phyloP scores from a whole-genome alignment of 2,113 vertebrate genomes.

The Triplophysa siluroides region DNA sequence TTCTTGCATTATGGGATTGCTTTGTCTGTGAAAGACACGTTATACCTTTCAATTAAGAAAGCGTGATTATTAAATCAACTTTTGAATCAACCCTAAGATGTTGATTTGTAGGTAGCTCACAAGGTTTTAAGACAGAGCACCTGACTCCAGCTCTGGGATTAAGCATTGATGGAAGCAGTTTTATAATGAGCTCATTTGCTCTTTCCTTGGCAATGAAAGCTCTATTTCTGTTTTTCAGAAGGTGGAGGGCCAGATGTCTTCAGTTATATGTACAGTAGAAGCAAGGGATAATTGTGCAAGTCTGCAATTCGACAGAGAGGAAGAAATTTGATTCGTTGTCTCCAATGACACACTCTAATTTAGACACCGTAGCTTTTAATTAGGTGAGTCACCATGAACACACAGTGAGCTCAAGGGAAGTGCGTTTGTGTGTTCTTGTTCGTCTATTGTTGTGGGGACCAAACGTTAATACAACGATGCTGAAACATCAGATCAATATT shows the following conservation, averaged over 20 bases:
- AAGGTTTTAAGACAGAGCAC: background rate
- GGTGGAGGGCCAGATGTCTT: conserved; percentile 56
- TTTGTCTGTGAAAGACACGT: too few relatives aligned
- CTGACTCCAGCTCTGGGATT: background rate
- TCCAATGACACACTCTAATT: conserved; percentile 58
- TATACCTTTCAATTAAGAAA: too few relatives aligned
- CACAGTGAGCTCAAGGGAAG: conserved; percentile 21
- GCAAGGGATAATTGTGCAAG: conserved; percentile 63
- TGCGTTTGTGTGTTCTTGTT: conserved; percentile 18
- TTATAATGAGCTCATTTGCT: conserved; percentile 1
- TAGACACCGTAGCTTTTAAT: conserved; percentile 63
- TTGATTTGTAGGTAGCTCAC: too few relatives aligned
- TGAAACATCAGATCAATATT: background rate
- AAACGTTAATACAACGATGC: too few relatives aligned
- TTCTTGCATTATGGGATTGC: too few relatives aligned
- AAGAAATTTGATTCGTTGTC: conserved; percentile 40
- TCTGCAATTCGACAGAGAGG: conserved; percentile 54
- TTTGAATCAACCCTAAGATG: too few relatives aligned
- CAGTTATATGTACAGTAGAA: conserved; percentile 66
- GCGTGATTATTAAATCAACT: too few relatives aligned
- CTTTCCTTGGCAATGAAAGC: conserved; percentile 22
- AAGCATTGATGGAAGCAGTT: background rate
- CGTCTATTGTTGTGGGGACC: too few relatives aligned
- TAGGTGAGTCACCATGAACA: conserved; percentile 51
- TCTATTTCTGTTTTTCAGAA: conserved; percentile 3